Base-by-base conservation (phyloP, 2,797 vertebrate genomes). In the Chanos chanos region DNA sequence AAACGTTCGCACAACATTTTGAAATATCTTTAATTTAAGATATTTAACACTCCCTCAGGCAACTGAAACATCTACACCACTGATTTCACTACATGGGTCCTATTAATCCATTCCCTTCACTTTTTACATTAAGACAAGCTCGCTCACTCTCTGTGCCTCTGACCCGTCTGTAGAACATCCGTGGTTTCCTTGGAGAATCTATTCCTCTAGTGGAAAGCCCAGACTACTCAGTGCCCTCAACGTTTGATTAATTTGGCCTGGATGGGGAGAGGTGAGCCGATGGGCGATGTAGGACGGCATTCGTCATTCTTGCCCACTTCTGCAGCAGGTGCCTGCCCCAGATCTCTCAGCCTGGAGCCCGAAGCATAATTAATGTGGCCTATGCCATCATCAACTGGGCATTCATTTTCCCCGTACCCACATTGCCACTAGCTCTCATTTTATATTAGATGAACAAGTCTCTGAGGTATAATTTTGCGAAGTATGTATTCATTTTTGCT, bases 281-380 rank as follows among this genome's bases (percentile, higher is more conserved):
- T 81, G 82, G 83, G 70, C 76, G 77, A 87, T 87, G 72, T 89
- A 86, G 88, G 86, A 83, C 87, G 74, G 72, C 86, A 87, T 89
- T 85, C 77, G 83, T 91, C 88, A 88, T 91, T 81, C 77, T 85
- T 83, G 83, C 86, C 87, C 84, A 84, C 71, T 90, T 89, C 84
- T 84, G 81, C 84, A 86, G 85, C 88, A 89, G 87, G 85, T 86
- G 85, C 84, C 74, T 87, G 87, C 76, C 87, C 89, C 78, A 89
- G 68, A 86, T 91, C 70, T 64, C 86, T 81, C 70, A 76, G 71
- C 77, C 77, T 73, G 73, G 71, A 78, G 77, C 71, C 61, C 58
- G 64, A 75, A 45, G 65, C 47, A 82, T 82, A 85, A 86, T 86
- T 82, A 86, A 86, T 86, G 81, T 71, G 68, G 68, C 72, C 81